A percentile compares a stretch with the other conserved stretches of the same genome.
phyloP scores from a whole-genome alignment of 2,113 vertebrate species.

The Sphaerodactylus townsendi region DNA sequence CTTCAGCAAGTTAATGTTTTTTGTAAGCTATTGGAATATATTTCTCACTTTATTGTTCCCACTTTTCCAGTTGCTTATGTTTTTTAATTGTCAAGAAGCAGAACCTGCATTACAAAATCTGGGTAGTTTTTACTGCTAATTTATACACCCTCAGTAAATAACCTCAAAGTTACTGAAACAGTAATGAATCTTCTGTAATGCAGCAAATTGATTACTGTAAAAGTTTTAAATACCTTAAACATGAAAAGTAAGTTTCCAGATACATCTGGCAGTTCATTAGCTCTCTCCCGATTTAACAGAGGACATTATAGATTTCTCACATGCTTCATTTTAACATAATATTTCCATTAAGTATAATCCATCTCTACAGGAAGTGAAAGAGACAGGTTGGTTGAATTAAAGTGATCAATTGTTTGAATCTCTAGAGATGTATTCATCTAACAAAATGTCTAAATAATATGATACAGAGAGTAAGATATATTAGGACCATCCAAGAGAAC shows the following conservation, averaged over 20 bases:
- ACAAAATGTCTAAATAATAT: slow-evolving; percentile 12
- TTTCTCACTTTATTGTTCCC: neutral
- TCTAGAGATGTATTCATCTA: slow-evolving; percentile 25
- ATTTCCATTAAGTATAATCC: slow-evolving; percentile 5
- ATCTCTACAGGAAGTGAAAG: slow-evolving; percentile 1
- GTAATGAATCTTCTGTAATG: slow-evolving; percentile 5
- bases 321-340: slow-evolving; percentile 7
- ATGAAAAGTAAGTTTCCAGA: neutral
- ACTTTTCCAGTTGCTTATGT: slow-evolving; percentile 14
- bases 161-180: neutral
- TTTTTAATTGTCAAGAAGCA: slow-evolving; percentile 18
- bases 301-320: slow-evolving; percentile 10
- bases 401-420: slow-evolving; percentile 29
- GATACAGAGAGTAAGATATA: neutral
- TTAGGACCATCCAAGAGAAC: neutral
- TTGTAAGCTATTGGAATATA: slow-evolving; percentile 19
- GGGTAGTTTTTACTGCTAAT: slow-evolving; percentile 7
- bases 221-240: neutral
- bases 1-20: neutral
- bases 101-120: slow-evolving; percentile 3
- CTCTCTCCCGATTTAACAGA: slow-evolving; percentile 3
- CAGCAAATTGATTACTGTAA: neutral
- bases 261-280: neutral
- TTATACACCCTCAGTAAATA: slow-evolving; percentile 4
- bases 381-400: slow-evolving; percentile 19